Conservation (phyloP, 23 tunicate species). For the Styela plicata region DNA sequence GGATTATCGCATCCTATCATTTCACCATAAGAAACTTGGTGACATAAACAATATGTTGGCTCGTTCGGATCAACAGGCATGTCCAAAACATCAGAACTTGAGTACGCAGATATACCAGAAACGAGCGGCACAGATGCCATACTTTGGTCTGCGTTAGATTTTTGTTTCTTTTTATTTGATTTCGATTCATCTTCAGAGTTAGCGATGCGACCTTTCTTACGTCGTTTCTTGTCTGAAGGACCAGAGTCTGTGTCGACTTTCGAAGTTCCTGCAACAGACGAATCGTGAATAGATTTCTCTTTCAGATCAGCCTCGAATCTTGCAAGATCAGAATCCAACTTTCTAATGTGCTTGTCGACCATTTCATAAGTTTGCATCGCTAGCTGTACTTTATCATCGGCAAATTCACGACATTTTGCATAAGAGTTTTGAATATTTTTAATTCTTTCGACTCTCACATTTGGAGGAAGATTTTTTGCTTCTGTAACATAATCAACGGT, state of each 20-base stretch:
- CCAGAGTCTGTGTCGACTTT: slow-evolving; percentile 17
- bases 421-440: slow-evolving; percentile 76
- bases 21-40: slow-evolving; percentile 96
- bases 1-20: slow-evolving; percentile 99
- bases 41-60: slow-evolving; percentile 97
- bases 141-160: slow-evolving; percentile 11
- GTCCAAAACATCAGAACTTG: slow-evolving; percentile 82
- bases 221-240: slow-evolving; percentile 4
- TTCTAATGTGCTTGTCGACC: slow-evolving; percentile 93
- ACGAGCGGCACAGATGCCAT: slow-evolving; percentile 18
- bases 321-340: slow-evolving; percentile 86
- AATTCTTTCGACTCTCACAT: slow-evolving; percentile 48
- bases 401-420: slow-evolving; percentile 81
- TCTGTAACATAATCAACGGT: slow-evolving; percentile 61
- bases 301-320: slow-evolving; percentile 84
- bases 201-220: slow-evolving; percentile 62
- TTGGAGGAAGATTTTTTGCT: slow-evolving; percentile 60
- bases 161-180: slow-evolving; percentile 50
- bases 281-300: slow-evolving; percentile 75
- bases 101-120: slow-evolving; percentile 40
- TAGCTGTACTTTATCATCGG: slow-evolving; percentile 85
- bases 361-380: slow-evolving; percentile 90
- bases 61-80: slow-evolving; percentile 99
- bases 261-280: slow-evolving; percentile 44
- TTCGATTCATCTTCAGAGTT: slow-evolving; percentile 63